These are phyloP conservation scores for Drosophila kikkawai DNA, from an alignment of 1,140 invertebrate genomes.

Conservation along the genomic window DNA sequence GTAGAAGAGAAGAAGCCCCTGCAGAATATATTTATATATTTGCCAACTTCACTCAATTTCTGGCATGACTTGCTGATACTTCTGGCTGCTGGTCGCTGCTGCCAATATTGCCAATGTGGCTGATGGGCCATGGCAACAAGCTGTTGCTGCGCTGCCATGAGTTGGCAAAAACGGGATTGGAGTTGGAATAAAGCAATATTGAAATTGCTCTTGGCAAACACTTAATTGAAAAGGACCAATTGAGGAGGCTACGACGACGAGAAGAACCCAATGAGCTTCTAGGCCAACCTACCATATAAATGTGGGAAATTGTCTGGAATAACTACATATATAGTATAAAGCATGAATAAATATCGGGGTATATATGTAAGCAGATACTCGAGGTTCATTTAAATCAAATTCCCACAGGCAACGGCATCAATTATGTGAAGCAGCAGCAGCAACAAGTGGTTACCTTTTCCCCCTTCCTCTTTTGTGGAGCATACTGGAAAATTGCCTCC, in stretches of 20 bases:
- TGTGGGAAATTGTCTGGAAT: constrained; percentile 62
- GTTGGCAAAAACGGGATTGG: constrained; percentile 38
- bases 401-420: constrained; percentile 59
- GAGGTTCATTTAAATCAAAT: constrained; percentile 59
- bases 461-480: constrained; percentile 11
- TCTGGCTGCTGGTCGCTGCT: constrained; percentile 11
- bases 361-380: constrained; percentile 10
- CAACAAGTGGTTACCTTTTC: constrained; percentile 62
- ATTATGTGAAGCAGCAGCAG: constrained; percentile 54
- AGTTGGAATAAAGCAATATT: constrained; percentile 33
- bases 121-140: constrained; percentile 40
- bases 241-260: constrained; percentile 5
- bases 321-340: constrained; percentile 19
- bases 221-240: constrained; percentile 45
- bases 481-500: constrained; percentile 73
- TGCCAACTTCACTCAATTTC: constrained; percentile 54
- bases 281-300: constrained; percentile 24
- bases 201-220: constrained; percentile 52
- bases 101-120: constrained; percentile 24
- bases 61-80: constrained; percentile 55
- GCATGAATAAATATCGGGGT: constrained; percentile 11
- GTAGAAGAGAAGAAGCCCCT: background rate
- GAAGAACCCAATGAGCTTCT: constrained; percentile 29
- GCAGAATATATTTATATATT: constrained; percentile 9
- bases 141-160: constrained; percentile 37